These are phyloP conservation scores for Cyclophora albipunctata DNA, from an alignment of 2,888 invertebrate genomes.

Conservation along the genomic window DNA sequence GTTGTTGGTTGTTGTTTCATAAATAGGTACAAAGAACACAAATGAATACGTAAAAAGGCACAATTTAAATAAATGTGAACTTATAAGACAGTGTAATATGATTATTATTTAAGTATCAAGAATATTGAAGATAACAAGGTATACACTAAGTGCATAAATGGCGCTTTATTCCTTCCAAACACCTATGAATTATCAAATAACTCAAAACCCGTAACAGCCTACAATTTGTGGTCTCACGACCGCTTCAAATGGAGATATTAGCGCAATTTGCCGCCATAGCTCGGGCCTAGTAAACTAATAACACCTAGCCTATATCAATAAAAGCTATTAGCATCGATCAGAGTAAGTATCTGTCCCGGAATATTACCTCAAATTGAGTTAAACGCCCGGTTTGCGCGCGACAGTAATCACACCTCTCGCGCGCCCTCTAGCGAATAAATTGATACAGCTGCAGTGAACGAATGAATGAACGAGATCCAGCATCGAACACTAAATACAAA, in stretches of 20 bases:
- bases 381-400: constrained; percentile 41
- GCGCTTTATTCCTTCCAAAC: constrained; percentile 13
- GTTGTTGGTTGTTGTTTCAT: too few relatives aligned
- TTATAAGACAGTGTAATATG: too few relatives aligned
- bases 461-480: constrained; percentile 3
- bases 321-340: constrained; percentile 70
- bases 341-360: constrained; percentile 54
- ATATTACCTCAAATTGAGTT: constrained; percentile 62
- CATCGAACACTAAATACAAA: constrained; percentile 13
- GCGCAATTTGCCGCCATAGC: constrained; percentile 43
- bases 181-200: constrained; percentile 51
- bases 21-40: too few relatives aligned
- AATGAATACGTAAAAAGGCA: too few relatives aligned
- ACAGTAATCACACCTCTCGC: constrained; percentile 43
- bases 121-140: background rate
- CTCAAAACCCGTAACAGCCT: constrained; percentile 49
- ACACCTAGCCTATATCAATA: constrained; percentile 68
- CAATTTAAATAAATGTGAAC: too few relatives aligned
- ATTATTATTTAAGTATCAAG: too few relatives aligned
- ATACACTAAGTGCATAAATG: constrained; percentile 12
- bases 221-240: constrained; percentile 55
- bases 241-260: constrained; percentile 57
- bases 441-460: constrained; percentile 8
- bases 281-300: constrained; percentile 45
- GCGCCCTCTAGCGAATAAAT: constrained; percentile 14